Evolutionary conservation across 2,888 invertebrate species (phyloP).

Genomic region (Eupithecia abbreviata): DNA sequence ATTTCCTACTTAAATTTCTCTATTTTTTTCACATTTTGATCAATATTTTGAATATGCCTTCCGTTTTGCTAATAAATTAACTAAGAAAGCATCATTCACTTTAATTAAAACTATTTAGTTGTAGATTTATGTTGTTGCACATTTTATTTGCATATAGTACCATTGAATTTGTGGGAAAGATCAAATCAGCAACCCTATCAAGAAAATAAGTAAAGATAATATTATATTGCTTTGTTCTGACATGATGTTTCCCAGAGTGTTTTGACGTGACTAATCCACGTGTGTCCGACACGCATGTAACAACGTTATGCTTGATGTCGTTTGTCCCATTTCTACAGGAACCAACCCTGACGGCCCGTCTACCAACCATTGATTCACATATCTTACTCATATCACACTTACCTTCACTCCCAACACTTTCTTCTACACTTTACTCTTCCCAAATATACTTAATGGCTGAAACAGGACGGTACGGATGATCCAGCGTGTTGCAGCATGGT

Average conservation of each 20-base stretch:
- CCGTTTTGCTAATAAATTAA: conserved; percentile 44
- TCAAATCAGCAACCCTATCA: conserved; percentile 29
- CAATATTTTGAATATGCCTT: conserved; percentile 40
- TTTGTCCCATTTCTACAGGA: conserved; percentile 79
- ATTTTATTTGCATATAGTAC: conserved; percentile 47
- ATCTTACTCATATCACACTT: conserved; percentile 46
- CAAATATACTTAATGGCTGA: conserved; percentile 58
- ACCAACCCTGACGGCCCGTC: conserved; percentile 80
- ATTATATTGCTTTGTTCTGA: background rate
- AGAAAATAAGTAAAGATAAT: background rate
- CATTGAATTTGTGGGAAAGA: conserved; percentile 43
- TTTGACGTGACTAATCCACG: conserved; percentile 67
- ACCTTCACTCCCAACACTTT: conserved; percentile 33
- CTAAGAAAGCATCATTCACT: conserved; percentile 42
- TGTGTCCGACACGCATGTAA: conserved; percentile 78
- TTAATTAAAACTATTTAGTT: conserved; percentile 34
- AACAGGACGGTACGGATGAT: conserved; percentile 68
- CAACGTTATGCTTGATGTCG: conserved; percentile 74
- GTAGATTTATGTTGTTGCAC: conserved; percentile 46
- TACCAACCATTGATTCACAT: conserved; percentile 69
- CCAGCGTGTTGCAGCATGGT: conserved; percentile 78
- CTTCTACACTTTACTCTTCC: conserved; percentile 39
- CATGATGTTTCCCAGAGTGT: conserved; percentile 39
- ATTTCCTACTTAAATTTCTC: background rate
- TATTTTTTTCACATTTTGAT: background rate